Evolutionary conservation across 2,797 vertebrate species (phyloP), one percentile per base, ranked within the genome.

Genomic region (Smutsia temminckii): DNA sequence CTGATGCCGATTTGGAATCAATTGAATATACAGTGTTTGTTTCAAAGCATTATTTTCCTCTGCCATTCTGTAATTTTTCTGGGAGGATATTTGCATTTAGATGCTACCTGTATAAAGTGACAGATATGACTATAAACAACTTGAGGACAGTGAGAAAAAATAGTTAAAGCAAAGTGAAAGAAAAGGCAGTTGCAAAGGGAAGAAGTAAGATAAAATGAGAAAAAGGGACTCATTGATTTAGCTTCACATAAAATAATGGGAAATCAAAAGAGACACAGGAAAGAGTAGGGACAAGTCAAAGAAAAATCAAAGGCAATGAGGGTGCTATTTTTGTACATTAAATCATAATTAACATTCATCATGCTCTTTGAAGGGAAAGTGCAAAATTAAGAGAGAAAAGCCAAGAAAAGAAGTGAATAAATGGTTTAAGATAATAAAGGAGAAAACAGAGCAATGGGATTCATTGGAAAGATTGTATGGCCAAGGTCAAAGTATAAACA

Each of bases 31-130:
- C 90, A 85, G 94, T 34, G 46, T 25, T 96, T 93, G 95, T 95
- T 81, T 96, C 93, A 88, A 97, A 97, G 21, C 89, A 93, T 94
- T 94, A 96, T 89, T 97, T 98, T 92, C 40, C 7, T 95, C 96
- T 95, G 96, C 92, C 57, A 97, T 86, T 95, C 66, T 95, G 84
- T 92, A 40, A 81, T 97, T 98, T 98, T 95, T 81, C 69, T 93
- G 85, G 89, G 84, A 78, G 83, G 40, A 95, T 97, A 98, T 98
- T 98, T 98, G 91, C 97, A 97, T 98, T 98, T 97, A 97, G 92
- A 97, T 97, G 87, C 74, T 90, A 89, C 72, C 91, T 93, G 34
- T 96, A 78, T 95, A 97, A 97, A 85, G 94, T 81, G 59, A 97
- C 42, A 94, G 95, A 97, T 97, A 79, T 94, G 97, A 95, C 51